Evolutionary conservation across 2,888 invertebrate species (phyloP).

Genomic region (Microchrysa polita): DNA sequence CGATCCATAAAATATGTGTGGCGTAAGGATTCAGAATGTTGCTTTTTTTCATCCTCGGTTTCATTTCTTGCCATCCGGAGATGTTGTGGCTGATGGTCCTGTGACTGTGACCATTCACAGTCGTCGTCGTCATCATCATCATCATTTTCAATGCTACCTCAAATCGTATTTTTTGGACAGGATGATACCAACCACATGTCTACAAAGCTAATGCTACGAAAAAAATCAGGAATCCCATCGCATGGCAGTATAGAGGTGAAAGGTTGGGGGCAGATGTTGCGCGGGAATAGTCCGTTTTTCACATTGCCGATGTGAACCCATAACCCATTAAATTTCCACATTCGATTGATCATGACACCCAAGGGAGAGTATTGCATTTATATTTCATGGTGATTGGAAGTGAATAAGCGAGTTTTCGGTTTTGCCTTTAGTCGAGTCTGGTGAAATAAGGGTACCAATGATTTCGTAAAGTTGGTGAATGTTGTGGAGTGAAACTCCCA

Average conservation of each 20-base stretch:
- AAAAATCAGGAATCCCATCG: no score
- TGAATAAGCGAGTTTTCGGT: no score
- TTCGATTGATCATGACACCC: conserved; percentile 51
- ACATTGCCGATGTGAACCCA: conserved; percentile 29
- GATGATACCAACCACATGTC: background rate
- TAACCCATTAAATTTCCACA: conserved; percentile 50
- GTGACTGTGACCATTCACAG: conserved; percentile 12
- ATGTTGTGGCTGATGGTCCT: conserved; percentile 17
- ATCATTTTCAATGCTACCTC: background rate
- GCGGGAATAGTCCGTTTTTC: conserved; percentile 25
- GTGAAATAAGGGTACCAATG: no score
- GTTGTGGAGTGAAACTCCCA: no score
- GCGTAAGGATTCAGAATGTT: conserved; percentile 39
- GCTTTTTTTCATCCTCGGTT: conserved; percentile 31
- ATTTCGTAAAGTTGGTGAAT: no score
- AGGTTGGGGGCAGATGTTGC: conserved; percentile 31
- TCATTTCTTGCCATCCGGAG: background rate
- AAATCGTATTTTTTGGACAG: conserved; percentile 35
- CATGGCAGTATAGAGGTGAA: conserved; percentile 27
- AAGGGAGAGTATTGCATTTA: conserved; percentile 45
- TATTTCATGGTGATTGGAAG: conserved; percentile 13
- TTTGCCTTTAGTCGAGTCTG: no score
- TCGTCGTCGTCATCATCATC: conserved; percentile 20
- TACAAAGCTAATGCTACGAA: no score
- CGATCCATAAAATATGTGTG: conserved; percentile 50